Base-by-base conservation (phyloP, 2,888 invertebrate species). In the Rhynchonema sp. region DNA sequence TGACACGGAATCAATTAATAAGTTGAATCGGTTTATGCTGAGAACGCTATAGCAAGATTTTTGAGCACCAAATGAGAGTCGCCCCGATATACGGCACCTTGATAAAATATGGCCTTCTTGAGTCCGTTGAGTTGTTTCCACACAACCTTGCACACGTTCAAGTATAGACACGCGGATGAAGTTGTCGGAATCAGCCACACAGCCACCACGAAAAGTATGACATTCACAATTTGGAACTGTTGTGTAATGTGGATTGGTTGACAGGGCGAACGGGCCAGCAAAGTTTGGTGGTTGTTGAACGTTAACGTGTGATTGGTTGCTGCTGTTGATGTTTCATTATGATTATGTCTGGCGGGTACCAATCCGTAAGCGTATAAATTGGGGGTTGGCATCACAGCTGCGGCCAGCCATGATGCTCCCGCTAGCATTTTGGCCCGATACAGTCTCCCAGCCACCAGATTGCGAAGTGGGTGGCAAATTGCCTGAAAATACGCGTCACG, bases 171-270 rank as follows among this genome's bases (percentile, higher is more conserved):
- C 13, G 73, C 71, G 2, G 78, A 71, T 9, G 77, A 66, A 25
- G 74, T 54, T 6, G 76, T 72, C 1, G 79, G 79, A 49, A 78
- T 62, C 26, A 77, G 68, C 71, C 77, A 79, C n/a, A 76, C 72
- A 17, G 17, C 38, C 38, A 38, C 38, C 38, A 17, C 38, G 38
- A 38, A 38, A 17, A 6, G 9, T 6, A 17, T 17, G 38, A 38
- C 38, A 17, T 38, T 6, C 38, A 38, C 17, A 17, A 13, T 6
- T 17, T 38, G 38, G 9, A 38, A 17, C 9, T 13, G 17, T 17
- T 6, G 38, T 6, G 6, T 17, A 17, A 6, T 17, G 38, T 13
- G 17, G 38, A 38, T 13, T 17, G 38, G 38, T 13, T 17, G 6
- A 17, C 38, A 38, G 9, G 38, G 38, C 38, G 38, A 6, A 13